phyloP scores from a whole-genome alignment of 2,797 vertebrate species.

The Urophycis tenuis region DNA sequence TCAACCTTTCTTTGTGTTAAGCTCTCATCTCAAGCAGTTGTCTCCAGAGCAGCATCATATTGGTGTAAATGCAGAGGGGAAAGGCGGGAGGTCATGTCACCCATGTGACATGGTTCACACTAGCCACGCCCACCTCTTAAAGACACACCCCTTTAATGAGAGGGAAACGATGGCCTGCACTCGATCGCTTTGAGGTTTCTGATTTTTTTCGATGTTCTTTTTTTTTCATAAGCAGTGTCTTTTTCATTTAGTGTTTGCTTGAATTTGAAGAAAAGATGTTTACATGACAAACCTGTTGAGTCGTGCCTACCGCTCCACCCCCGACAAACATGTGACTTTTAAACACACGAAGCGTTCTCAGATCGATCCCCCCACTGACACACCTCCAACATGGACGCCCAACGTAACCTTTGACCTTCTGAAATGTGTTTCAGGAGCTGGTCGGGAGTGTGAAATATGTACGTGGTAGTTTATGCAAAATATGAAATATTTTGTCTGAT shows the following conservation, averaged over 20 bases:
- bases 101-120: conserved; percentile 49
- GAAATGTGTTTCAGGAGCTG: not conserved
- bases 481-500: not conserved
- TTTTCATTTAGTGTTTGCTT: conserved; percentile 11
- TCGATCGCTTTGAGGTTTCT: conserved; percentile 51
- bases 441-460: not conserved
- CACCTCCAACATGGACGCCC: not conserved
- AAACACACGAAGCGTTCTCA: not conserved
- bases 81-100: conserved; percentile 32
- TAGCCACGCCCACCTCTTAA: conserved; percentile 41
- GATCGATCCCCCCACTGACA: not conserved
- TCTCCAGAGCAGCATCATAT: conserved; percentile 4
- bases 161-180: conserved; percentile 42
- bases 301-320: conserved; percentile 69
- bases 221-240: conserved; percentile 1
- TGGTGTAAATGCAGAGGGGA: not conserved
- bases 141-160: conserved; percentile 43
- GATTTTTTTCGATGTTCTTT: conserved; percentile 49
- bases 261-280: conserved; percentile 56
- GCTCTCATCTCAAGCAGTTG: conserved; percentile 17
- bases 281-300: conserved; percentile 63
- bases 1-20: not conserved
- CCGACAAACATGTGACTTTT: not conserved
- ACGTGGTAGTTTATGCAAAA: not conserved
- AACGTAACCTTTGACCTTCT: not conserved